Evolutionary conservation across 2,888 invertebrate species (phyloP).

Genomic region (Synanthedon andrenaeformis): DNA sequence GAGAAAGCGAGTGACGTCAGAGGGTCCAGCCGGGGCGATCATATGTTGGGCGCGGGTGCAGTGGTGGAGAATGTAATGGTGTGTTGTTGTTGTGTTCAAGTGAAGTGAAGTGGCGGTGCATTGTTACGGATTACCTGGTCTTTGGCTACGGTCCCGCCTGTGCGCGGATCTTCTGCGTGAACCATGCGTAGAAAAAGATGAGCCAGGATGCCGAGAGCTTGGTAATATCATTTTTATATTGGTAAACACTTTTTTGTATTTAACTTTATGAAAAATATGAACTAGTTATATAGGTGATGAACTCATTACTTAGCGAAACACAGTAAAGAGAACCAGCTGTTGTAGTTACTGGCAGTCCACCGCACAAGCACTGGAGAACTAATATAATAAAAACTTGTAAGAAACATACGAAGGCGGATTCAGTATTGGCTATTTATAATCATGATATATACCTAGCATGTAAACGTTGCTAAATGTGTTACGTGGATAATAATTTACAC

Average conservation of each 20-base stretch:
- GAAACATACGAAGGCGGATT: constrained; percentile 13
- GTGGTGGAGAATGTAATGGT: constrained; percentile 60
- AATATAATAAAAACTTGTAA: constrained; percentile 14
- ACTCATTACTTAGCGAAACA: neutral
- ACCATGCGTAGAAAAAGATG: constrained; percentile 79
- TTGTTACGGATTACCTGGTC: constrained; percentile 46
- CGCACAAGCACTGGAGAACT: neutral
- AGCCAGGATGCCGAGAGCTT: constrained; percentile 79
- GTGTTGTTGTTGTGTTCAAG: constrained; percentile 49
- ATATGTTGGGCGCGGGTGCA: constrained; percentile 70
- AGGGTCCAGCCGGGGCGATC: constrained; percentile 57
- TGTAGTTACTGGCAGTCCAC: neutral
- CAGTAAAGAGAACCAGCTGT: neutral
- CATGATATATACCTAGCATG: constrained; percentile 35
- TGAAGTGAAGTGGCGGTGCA: constrained; percentile 56
- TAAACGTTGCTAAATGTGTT: constrained; percentile 18
- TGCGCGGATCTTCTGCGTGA: constrained; percentile 53
- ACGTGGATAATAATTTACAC: neutral
- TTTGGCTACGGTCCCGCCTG: constrained; percentile 34
- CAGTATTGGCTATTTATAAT: constrained; percentile 46
- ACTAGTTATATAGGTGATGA: neutral
- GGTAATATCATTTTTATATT: constrained; percentile 68
- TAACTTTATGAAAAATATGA: neutral
- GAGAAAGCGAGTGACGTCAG: constrained; percentile 68
- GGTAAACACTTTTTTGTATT: neutral